These are phyloP conservation scores for Branchinecta sandiegonensis DNA, from an alignment of 2,888 invertebrate genomes.

Conservation along the genomic window DNA sequence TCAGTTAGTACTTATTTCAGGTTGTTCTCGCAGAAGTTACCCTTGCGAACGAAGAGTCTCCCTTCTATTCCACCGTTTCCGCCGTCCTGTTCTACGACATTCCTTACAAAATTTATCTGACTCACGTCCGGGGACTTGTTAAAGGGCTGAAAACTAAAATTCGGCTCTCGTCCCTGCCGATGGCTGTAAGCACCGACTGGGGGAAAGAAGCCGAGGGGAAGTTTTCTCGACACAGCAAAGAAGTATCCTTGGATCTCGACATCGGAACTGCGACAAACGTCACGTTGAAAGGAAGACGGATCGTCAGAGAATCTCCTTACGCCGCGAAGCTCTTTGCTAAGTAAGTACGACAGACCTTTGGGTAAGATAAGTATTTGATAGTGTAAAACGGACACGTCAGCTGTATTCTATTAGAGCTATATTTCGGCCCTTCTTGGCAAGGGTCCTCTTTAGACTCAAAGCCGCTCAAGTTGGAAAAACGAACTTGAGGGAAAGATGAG, in stretches of 20 bases:
- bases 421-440: too few species aligned
- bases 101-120: not conserved
- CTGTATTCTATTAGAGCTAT: too few species aligned
- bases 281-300: constrained; percentile 1
- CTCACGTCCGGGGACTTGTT: constrained; percentile 11
- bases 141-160: constrained; percentile 1
- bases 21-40: not conserved
- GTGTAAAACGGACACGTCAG: too few species aligned
- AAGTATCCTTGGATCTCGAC: not conserved
- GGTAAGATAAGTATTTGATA: too few species aligned
- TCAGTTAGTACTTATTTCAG: not conserved
- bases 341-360: not conserved
- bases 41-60: not conserved
- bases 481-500: too few species aligned
- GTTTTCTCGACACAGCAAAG: not conserved
- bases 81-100: not conserved
- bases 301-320: constrained; percentile 4
- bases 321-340: not conserved
- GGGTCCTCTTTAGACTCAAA: too few species aligned
- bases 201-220: not conserved
- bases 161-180: not conserved
- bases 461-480: too few species aligned
- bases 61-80: not conserved
- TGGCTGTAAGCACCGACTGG: not conserved
- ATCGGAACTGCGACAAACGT: not conserved